Base-by-base conservation (phyloP, 2,888 invertebrate species). In the Muscina levida region DNA sequence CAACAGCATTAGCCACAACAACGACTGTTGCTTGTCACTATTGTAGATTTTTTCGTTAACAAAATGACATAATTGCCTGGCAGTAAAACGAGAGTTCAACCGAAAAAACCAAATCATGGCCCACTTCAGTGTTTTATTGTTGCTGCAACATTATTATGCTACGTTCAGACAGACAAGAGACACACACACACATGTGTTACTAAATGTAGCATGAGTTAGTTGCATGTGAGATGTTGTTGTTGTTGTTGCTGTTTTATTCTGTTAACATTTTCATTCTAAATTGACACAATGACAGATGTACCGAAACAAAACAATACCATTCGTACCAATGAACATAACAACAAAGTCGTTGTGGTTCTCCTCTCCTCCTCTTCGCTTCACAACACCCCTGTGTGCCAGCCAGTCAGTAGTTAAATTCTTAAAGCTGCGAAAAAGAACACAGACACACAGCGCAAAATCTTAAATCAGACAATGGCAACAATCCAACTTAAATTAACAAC, bases 31-130 rank as follows among this genome's bases (percentile, higher is more conserved):
- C 85, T 84, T 85, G 85, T 85, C 86, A 86, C 78, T 75, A 71
- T 71, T 79, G 77, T 79, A 53, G 77, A 72, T 62, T 82, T 83
- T 84, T 82, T 51, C 46, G 59, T 72, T 62, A 78, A 77, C 82
- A 83, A 84, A 84, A 86, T 86, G 86, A 86, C 86, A 86, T 86
- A 86, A 86, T 86, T 86, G 85, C 86, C 85, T 80, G 82, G 83
- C 82, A 83, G 83, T 78, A 70, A 72, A 62, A 62, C 37, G 37
- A 42, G 6, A 10, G 53, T 37, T 42, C 42, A 51, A 77, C 75
- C 70, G 70, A 46, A 42, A 44, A 72, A 76, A 59, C 37, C 66
- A 80, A 81, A 81, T 66, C 80, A 62, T 72, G 77, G 73, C 72
- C 74, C 77, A 77, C 74, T 77, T 72, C 72, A 74, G 46, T 56